A percentile compares a stretch with the other conserved stretches of the same genome.
Evolutionary conservation across 2,888 invertebrate species (phyloP).

Genomic region (Drosophila prostipennis): DNA sequence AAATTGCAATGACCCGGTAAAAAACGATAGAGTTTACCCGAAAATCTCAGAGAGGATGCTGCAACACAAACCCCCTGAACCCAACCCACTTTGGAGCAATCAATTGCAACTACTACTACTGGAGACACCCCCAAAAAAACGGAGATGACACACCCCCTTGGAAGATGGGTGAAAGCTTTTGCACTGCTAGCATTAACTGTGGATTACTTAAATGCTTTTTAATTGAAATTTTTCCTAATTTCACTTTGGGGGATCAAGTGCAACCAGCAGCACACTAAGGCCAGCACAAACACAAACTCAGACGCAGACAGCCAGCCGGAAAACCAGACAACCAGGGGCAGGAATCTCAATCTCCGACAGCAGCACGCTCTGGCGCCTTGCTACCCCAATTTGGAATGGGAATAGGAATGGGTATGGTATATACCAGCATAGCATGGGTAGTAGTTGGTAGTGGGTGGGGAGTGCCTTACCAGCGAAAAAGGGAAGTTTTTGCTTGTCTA

Average conservation of each 20-base stretch:
- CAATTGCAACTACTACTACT: constrained; percentile 54
- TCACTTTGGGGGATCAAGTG: constrained; percentile 79
- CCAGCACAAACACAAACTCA: constrained; percentile 59
- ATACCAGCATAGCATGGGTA: background rate
- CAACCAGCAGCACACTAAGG: constrained; percentile 60
- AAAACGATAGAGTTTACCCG: constrained; percentile 19
- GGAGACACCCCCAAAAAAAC: constrained; percentile 49
- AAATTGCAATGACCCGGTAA: constrained; percentile 72
- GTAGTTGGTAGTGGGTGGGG: constrained; percentile 1
- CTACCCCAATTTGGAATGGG: constrained; percentile 41
- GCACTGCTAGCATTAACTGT: constrained; percentile 69
- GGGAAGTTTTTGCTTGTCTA: constrained; percentile 73
- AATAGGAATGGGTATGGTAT: background rate
- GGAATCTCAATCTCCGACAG: constrained; percentile 27
- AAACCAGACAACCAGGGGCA: constrained; percentile 15
- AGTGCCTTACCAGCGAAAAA: constrained; percentile 26
- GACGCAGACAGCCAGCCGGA: constrained; percentile 16
- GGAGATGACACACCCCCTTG: constrained; percentile 2
- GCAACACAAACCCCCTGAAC: constrained; percentile 19
- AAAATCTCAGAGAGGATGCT: constrained; percentile 31
- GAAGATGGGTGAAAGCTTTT: constrained; percentile 45
- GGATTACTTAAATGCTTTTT: constrained; percentile 83
- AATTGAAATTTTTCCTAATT: constrained; percentile 81
- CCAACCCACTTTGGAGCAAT: constrained; percentile 24
- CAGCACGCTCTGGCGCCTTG: constrained; percentile 73